These are phyloP conservation scores for Erethizon dorsatum DNA, from an alignment of 2,797 vertebrate genomes.

Conservation along the genomic window DNA sequence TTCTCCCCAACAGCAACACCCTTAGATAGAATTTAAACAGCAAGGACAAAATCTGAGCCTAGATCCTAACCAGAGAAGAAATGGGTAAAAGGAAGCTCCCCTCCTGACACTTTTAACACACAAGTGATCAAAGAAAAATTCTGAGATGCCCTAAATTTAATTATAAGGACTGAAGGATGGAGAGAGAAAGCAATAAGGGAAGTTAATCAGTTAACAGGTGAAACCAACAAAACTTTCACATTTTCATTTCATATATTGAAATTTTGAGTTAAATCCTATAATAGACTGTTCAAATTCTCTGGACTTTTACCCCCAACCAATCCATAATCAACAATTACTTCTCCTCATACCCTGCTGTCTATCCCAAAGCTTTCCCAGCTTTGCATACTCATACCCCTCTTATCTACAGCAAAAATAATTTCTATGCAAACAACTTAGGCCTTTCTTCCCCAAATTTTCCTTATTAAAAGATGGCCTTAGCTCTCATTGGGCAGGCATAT, in stretches of 20 bases:
- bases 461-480: neutral
- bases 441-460: neutral
- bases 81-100: neutral
- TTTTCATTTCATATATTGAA: neutral
- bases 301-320: neutral
- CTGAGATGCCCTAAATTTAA: neutral
- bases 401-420: neutral
- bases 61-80: neutral
- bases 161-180: neutral
- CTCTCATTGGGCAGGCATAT: neutral
- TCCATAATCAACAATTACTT: neutral
- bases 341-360: neutral
- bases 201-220: neutral
- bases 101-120: neutral
- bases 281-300: neutral
- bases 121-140: neutral
- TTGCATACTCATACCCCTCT: neutral
- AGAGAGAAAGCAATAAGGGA: neutral
- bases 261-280: neutral
- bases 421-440: neutral
- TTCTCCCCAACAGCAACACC: neutral
- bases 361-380: neutral
- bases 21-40: neutral
- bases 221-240: neutral
- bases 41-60: slow-evolving; percentile 1